phyloP scores from a whole-genome alignment of 1,140 invertebrate genomes.

The Trachymyrmex cornetzi region DNA sequence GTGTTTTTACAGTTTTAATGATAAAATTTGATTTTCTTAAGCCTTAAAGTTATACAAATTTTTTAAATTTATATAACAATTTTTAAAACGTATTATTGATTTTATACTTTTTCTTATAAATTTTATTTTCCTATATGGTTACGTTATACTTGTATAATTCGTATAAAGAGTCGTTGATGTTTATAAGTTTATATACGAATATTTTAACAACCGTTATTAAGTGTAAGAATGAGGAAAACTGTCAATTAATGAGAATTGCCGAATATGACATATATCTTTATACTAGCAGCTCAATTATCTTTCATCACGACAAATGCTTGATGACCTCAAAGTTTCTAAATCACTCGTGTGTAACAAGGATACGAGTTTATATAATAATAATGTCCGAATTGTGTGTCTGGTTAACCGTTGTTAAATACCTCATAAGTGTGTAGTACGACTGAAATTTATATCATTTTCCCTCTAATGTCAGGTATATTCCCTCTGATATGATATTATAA shows the following conservation, averaged over 20 bases:
- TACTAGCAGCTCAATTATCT: slow-evolving; percentile 16
- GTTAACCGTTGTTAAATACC: slow-evolving; percentile 56
- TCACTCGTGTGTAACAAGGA: slow-evolving; percentile 50
- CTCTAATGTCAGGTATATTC: background rate
- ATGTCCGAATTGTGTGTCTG: slow-evolving; percentile 50
- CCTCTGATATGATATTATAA: background rate
- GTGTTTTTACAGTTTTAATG: background rate
- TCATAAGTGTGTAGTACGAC: slow-evolving; percentile 15
- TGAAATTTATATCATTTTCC: background rate
- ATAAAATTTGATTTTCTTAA: slow-evolving; percentile 1
- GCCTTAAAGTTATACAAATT: background rate
- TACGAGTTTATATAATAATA: slow-evolving; percentile 72
- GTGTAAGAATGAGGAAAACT: slow-evolving; percentile 6
- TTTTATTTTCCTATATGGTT: background rate
- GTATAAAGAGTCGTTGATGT: background rate
- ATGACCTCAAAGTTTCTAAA: slow-evolving; percentile 69
- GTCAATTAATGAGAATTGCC: slow-evolving; percentile 18
- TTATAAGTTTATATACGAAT: background rate
- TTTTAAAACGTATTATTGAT: background rate
- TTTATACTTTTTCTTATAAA: background rate
- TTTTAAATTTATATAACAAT: background rate
- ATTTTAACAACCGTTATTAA: background rate
- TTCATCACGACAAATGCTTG: slow-evolving; percentile 58
- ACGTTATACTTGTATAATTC: background rate
- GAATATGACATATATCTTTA: slow-evolving; percentile 47